phyloP scores from a whole-genome alignment of 1,140 invertebrate genomes.

The Panulirus ornatus region DNA sequence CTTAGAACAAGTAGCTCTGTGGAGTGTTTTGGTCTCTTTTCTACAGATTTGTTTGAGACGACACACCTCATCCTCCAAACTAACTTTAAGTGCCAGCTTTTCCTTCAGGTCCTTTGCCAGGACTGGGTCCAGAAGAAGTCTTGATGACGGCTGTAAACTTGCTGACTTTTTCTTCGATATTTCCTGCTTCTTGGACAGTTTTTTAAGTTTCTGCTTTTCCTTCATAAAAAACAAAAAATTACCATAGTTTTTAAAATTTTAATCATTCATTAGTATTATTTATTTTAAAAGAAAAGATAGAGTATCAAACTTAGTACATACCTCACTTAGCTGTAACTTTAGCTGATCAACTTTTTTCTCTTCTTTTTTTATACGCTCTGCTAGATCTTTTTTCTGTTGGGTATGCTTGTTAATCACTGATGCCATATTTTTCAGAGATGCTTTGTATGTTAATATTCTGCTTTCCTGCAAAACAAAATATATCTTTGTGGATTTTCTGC shows the following conservation, averaged over 20 bases:
- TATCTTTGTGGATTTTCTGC: no score
- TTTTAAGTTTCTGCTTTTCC: slow-evolving; percentile 29
- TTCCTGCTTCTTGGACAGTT: slow-evolving; percentile 19
- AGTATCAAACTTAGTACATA: neutral
- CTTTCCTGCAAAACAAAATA: no score
- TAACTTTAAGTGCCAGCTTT: slow-evolving; percentile 19
- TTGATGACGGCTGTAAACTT: slow-evolving; percentile 6
- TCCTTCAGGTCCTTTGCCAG: slow-evolving; percentile 42
- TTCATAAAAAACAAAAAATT: neutral
- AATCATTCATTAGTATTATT: no score
- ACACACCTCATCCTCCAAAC: slow-evolving; percentile 23
- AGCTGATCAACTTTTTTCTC: neutral
- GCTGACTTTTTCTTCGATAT: neutral
- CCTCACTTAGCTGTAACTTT: neutral
- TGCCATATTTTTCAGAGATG: slow-evolving; percentile 16
- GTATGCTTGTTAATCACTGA: neutral
- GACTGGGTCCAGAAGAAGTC: slow-evolving; percentile 46
- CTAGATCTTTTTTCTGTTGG: slow-evolving; percentile 12
- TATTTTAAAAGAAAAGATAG: neutral
- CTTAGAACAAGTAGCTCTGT: no score
- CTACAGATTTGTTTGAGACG: slow-evolving; percentile 31
- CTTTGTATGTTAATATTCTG: neutral
- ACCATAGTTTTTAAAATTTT: neutral
- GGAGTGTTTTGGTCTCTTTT: neutral
- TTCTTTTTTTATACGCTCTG: neutral